phyloP scores from a whole-genome alignment of 2,797 vertebrate species.

The Microhierax caerulescens region DNA sequence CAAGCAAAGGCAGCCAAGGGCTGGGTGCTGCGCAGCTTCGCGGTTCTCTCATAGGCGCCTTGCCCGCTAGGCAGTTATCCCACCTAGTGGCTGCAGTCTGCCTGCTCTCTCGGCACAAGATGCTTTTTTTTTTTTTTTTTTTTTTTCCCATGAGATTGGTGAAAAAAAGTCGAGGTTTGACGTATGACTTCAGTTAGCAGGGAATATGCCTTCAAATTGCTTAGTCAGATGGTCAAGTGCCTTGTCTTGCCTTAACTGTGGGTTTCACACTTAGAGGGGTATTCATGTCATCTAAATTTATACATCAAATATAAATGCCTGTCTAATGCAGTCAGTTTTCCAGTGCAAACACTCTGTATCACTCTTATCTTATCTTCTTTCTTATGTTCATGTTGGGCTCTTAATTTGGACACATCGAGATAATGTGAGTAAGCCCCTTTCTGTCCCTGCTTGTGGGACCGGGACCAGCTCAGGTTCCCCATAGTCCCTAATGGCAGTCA shows the following conservation, averaged over 20 bases:
- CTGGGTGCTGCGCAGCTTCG: not conserved
- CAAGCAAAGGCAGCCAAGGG: rapidly evolving
- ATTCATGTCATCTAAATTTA: not conserved
- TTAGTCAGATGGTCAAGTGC: not conserved
- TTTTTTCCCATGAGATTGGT: not conserved
- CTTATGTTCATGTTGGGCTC: not conserved
- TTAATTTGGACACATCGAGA: not conserved
- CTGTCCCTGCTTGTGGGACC: not conserved
- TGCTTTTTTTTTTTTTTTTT: not conserved
- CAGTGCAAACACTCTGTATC: not conserved
- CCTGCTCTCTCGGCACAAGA: not conserved
- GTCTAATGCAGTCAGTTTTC: not conserved
- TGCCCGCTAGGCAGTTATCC: not conserved
- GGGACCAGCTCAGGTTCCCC: not conserved
- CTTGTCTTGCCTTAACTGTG: not conserved
- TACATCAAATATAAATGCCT: not conserved
- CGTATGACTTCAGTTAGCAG: not conserved
- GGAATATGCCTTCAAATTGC: not conserved
- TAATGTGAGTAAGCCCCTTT: not conserved
- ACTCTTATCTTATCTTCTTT: too few relatives aligned
- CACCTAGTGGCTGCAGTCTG: not conserved
- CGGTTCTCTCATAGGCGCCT: rapidly evolving
- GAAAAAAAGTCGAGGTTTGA: not conserved
- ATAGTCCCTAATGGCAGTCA: not conserved
- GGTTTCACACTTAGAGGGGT: not conserved